Evolutionary conservation across 2,888 invertebrate species (phyloP).

Genomic region (Epiblema foenella): DNA sequence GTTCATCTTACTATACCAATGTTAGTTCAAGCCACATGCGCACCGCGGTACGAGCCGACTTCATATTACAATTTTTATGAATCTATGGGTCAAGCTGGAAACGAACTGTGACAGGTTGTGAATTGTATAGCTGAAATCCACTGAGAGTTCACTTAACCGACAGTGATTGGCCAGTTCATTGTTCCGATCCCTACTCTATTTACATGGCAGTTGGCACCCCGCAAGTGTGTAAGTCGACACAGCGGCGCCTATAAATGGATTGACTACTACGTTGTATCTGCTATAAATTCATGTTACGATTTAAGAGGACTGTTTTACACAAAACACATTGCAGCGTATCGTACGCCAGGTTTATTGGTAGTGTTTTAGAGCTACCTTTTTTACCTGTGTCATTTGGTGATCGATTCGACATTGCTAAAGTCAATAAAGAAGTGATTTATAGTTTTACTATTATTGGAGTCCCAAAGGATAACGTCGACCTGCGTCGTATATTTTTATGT

Average conservation of each 20-base stretch:
- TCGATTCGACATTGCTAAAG: not conserved
- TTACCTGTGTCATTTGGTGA: not conserved
- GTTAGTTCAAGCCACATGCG: not conserved
- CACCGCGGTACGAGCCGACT: too few species aligned
- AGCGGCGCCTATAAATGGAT: slow-evolving; percentile 26
- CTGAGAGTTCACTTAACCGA: slow-evolving; percentile 6
- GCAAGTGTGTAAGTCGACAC: slow-evolving; percentile 19
- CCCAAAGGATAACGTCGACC: slow-evolving; percentile 1
- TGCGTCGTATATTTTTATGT: slow-evolving; percentile 11
- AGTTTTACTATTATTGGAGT: slow-evolving; percentile 9
- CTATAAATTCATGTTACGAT: slow-evolving; percentile 21
- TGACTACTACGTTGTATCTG: slow-evolving; percentile 24
- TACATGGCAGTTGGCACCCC: slow-evolving; percentile 29
- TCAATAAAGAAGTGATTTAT: slow-evolving; percentile 11
- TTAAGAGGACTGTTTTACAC: slow-evolving; percentile 10
- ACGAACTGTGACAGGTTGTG: not conserved
- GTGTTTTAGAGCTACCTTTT: slow-evolving; percentile 1
- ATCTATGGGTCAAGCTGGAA: not conserved
- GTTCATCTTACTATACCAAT: too few species aligned
- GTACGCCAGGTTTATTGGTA: not conserved
- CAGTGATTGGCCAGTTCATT: slow-evolving; percentile 25
- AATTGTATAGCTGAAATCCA: not conserved
- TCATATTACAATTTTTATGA: not conserved
- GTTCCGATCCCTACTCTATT: slow-evolving; percentile 26
- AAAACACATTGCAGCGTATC: slow-evolving; percentile 10